Percentiles rank a stretch among this genome's conserved stretches.
Evolutionary conservation across 2,113 vertebrate genomes (phyloP).

Genomic region (Upupa epops): DNA sequence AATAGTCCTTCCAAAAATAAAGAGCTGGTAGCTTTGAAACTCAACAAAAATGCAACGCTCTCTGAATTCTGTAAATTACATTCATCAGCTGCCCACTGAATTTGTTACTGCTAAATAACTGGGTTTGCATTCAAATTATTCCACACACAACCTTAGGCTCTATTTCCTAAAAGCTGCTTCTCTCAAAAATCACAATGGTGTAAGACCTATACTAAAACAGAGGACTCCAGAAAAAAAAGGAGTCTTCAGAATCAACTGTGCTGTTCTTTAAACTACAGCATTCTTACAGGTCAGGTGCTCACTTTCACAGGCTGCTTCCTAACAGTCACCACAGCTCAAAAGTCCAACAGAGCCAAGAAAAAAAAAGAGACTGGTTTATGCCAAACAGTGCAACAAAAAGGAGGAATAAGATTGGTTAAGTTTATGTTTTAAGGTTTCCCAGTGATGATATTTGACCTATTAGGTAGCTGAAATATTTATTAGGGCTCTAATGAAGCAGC

Average conservation of each 20-base stretch:
- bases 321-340: not conserved
- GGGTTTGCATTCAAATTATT: constrained; percentile 39
- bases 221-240: not conserved
- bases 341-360: not conserved
- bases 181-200: not conserved
- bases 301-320: not conserved
- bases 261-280: not conserved
- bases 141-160: not conserved
- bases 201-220: not conserved
- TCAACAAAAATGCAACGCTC: constrained; percentile 25
- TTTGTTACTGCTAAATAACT: constrained; percentile 47
- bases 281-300: not conserved
- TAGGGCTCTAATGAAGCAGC: not conserved
- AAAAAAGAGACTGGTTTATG: not conserved
- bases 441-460: not conserved
- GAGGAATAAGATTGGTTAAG: not conserved
- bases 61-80: constrained; percentile 37
- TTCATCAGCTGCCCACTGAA: constrained; percentile 40
- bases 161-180: not conserved
- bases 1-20: constrained; percentile 47
- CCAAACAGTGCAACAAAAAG: not conserved
- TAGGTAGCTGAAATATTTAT: not conserved
- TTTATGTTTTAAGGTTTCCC: not conserved
- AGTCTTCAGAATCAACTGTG: not conserved
- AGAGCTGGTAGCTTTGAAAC: constrained; percentile 39